phyloP scores from a whole-genome alignment of 2,888 invertebrate genomes.

The Hyppa rectilinea region DNA sequence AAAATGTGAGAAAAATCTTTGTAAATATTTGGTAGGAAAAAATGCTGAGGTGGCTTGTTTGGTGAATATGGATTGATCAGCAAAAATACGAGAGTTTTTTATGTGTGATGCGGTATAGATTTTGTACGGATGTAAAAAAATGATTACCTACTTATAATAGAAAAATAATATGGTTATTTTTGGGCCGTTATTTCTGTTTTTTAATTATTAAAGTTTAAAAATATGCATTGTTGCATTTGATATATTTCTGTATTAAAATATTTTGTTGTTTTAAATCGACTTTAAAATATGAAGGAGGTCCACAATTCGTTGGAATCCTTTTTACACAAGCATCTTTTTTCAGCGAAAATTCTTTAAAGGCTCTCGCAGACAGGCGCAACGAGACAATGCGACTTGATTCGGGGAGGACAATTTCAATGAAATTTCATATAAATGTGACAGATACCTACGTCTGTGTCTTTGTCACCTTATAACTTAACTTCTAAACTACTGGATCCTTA shows the following conservation, averaged over 20 bases:
- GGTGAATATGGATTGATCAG: background rate
- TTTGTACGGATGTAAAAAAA: background rate
- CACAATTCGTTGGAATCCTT: background rate
- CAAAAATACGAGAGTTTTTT: background rate
- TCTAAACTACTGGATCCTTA: too few relatives aligned
- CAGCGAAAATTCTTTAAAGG: background rate
- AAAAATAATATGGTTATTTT: background rate
- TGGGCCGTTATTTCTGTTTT: too few relatives aligned
- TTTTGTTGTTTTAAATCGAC: background rate
- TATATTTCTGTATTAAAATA: background rate
- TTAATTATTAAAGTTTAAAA: too few relatives aligned
- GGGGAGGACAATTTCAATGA: too few relatives aligned
- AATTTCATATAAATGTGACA: too few relatives aligned
- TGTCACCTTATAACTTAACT: too few relatives aligned
- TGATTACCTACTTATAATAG: too few relatives aligned
- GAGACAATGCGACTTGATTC: too few relatives aligned
- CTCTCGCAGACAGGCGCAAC: too few relatives aligned
- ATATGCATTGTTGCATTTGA: too few relatives aligned
- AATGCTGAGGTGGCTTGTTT: background rate
- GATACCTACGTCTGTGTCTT: too few relatives aligned
- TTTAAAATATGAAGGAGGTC: background rate
- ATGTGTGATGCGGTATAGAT: background rate
- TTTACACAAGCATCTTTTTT: background rate
- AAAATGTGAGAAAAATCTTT: conserved; percentile 16
- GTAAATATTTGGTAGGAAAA: conserved; percentile 23